Base-by-base conservation (phyloP, 1,140 invertebrate species). In the Drosophila nebulosa region DNA sequence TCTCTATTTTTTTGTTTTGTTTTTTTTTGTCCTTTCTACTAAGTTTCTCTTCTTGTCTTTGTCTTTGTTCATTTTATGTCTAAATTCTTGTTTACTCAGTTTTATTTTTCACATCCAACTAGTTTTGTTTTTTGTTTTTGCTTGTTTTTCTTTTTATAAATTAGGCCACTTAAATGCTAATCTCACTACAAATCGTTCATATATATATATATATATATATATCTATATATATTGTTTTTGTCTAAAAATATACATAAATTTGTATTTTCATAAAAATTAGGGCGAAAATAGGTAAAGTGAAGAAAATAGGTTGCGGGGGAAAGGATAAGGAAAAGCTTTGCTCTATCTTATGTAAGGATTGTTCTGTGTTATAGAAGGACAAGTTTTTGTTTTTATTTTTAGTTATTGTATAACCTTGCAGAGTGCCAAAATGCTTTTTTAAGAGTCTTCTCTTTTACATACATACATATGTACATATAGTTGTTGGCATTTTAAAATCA, bases 51-150 rank as follows among this genome's bases (percentile, higher is more conserved):
- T 74, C 64, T 64, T 39, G 42, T 69, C 60, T 52, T 80, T 74
- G 60, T 88, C 70, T 79, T 88, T 83, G 84, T 83, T 88, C 83
- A 86, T 86, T 86, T 80, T 68, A 86, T 88, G 83, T 88, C 83
- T 86, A 86, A 86, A 86, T 86, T 86, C 78, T 64, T 88, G 39
- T 46, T 46, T 46, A 46, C 83, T 68, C 70, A 63, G 77, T 84
- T 84, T 85, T 78, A 57, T 68, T 71, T 69, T 81, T 72, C 74
- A 81, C 60, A 76, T 66, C 77, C 73, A 70, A 77, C 77, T 86
- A 88, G 35, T 70, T 66, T 78, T 71, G 35, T 36, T 36, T 36
- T 36, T 36, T 32, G 9, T 32, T 32, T 9, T 32, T 32, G 6
- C n/a, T 30, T 9, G 5, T 9, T 30, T 30, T 30, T 30, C 27